phyloP scores from a whole-genome alignment of 1,140 invertebrate genomes.

The Formica exsecta region DNA sequence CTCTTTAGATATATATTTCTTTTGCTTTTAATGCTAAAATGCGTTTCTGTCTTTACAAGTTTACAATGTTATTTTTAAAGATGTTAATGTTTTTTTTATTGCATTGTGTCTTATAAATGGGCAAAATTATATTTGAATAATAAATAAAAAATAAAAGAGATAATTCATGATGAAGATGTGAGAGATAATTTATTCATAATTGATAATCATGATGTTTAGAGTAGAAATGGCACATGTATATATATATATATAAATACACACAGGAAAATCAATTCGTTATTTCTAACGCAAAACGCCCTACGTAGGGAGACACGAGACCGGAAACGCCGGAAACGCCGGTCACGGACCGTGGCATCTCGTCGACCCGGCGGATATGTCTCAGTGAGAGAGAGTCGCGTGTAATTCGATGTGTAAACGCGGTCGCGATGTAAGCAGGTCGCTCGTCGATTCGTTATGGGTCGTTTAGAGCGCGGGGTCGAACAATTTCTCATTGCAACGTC shows the following conservation, averaged over 20 bases:
- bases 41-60: too few relatives aligned
- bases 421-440: slow-evolving; percentile 42
- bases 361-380: slow-evolving; percentile 62
- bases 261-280: slow-evolving; percentile 8
- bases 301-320: slow-evolving; percentile 63
- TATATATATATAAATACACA: background rate
- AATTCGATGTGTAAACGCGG: slow-evolving; percentile 55
- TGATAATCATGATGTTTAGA: too few relatives aligned
- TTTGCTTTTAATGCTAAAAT: too few relatives aligned
- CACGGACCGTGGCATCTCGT: slow-evolving; percentile 74
- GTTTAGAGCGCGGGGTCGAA: slow-evolving; percentile 17
- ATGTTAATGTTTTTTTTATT: too few relatives aligned
- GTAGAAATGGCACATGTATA: background rate
- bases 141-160: too few relatives aligned
- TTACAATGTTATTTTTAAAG: too few relatives aligned
- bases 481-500: slow-evolving; percentile 7
- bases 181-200: too few relatives aligned
- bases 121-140: too few relatives aligned
- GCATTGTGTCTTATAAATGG: too few relatives aligned
- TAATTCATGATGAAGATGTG: too few relatives aligned
- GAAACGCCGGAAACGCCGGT: slow-evolving; percentile 79
- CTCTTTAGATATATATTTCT: too few relatives aligned
- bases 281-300: slow-evolving; percentile 17
- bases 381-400: slow-evolving; percentile 32
- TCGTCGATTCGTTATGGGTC: background rate